Conservation (phyloP, 2,888 invertebrate species). For the Heliconius aoede region DNA sequence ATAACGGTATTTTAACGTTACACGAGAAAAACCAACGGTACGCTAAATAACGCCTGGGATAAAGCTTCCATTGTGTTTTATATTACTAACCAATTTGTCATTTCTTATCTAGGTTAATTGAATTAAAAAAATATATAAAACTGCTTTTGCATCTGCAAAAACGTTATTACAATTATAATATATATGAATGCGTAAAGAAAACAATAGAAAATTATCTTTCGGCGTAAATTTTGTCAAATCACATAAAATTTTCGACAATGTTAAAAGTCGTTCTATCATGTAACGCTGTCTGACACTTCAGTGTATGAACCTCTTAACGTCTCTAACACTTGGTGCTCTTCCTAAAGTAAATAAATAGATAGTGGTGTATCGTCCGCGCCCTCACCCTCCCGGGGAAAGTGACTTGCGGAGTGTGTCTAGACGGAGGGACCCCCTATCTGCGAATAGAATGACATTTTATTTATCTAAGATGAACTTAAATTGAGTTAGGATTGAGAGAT, state of each 20-base stretch:
- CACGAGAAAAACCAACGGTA: constrained; percentile 64
- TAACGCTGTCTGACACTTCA: constrained; percentile 20
- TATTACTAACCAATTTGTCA: constrained; percentile 7
- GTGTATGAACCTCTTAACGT: constrained; percentile 54
- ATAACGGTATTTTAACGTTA: constrained; percentile 19
- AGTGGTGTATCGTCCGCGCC: constrained; percentile 73
- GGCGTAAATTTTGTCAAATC: too few relatives aligned
- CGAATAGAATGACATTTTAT: constrained; percentile 54
- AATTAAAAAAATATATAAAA: not conserved
- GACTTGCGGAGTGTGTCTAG: constrained; percentile 81
- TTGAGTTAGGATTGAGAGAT: constrained; percentile 46
- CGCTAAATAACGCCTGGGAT: constrained; percentile 79
- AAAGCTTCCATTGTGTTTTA: constrained; percentile 70
- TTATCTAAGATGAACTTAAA: constrained; percentile 52
- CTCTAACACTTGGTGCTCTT: constrained; percentile 71
- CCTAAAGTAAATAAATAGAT: constrained; percentile 79
- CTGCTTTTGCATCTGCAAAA: not conserved
- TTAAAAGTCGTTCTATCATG: not conserved
- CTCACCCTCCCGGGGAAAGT: constrained; percentile 72
- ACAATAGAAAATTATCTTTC: not conserved
- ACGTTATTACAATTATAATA: not conserved
- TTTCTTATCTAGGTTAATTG: constrained; percentile 11
- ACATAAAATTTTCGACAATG: not conserved
- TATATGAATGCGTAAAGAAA: not conserved
- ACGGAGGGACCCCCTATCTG: constrained; percentile 73